Conservation (phyloP, 30 jellyfish, hydroid and myxozoan species). For the Catostylus mosaicus region DNA sequence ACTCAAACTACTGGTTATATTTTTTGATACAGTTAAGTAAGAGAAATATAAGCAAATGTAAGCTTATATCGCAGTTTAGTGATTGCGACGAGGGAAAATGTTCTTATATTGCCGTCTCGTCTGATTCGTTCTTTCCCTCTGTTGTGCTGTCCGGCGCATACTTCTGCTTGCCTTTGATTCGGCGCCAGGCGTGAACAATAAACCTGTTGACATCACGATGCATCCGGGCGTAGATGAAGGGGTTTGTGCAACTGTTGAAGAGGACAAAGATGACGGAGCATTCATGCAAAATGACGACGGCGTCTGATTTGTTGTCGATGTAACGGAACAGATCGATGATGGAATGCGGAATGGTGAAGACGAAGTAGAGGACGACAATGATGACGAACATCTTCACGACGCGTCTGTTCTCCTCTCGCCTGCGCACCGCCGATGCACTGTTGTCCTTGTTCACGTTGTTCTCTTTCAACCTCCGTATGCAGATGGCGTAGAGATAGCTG, state of each 20-base stretch:
- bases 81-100: too few species aligned
- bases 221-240: constrained; percentile 70
- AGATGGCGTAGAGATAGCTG: constrained; percentile 39
- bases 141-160: constrained; percentile 43
- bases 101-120: constrained; percentile 31
- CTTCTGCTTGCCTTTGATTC: constrained; percentile 48
- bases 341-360: constrained; percentile 71
- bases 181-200: constrained; percentile 51
- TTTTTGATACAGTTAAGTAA: neutral
- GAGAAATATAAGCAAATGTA: too few species aligned
- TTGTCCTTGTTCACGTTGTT: constrained; percentile 32
- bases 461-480: constrained; percentile 33
- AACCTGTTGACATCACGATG: constrained; percentile 64
- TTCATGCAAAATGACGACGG: constrained; percentile 56
- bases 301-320: constrained; percentile 67
- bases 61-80: too few species aligned
- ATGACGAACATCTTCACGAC: constrained; percentile 59
- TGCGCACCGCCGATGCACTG: constrained; percentile 59
- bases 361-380: constrained; percentile 54
- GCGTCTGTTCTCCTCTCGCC: constrained; percentile 54
- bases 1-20: neutral
- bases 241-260: constrained; percentile 73
- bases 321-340: constrained; percentile 68
- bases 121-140: constrained; percentile 34
- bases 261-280: constrained; percentile 67